These are phyloP conservation scores for Carassius carassius DNA, from an alignment of 2,113 vertebrate species.

Conservation along the genomic window DNA sequence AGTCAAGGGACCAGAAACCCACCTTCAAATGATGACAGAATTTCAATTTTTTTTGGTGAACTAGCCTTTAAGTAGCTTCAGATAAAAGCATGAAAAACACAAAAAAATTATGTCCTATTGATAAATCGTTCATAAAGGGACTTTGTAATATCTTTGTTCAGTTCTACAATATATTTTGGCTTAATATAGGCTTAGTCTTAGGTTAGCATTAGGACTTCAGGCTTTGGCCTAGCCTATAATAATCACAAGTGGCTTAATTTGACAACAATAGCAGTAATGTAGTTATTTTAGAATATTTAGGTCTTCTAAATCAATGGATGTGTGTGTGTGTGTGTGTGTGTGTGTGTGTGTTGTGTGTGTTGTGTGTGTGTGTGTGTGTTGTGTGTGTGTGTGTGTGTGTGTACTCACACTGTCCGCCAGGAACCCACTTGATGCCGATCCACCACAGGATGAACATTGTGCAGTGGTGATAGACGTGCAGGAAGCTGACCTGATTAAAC, in stretches of 20 bases:
- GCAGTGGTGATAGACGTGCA: slow-evolving; percentile 98
- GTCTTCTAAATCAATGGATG: neutral
- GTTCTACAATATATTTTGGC: neutral
- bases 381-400: slow-evolving; percentile 11
- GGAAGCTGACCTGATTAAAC: slow-evolving; percentile 97
- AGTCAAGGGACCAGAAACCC: too few species aligned
- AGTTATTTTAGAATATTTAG: neutral
- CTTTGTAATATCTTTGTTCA: neutral
- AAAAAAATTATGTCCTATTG: neutral
- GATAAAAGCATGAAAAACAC: neutral
- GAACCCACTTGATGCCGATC: slow-evolving; percentile 99
- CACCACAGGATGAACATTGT: slow-evolving; percentile 99
- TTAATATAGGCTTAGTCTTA: neutral
- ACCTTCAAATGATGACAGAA: too few species aligned
- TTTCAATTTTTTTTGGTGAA: too few species aligned
- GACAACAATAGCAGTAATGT: neutral
- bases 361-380: too few species aligned
- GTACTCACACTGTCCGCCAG: slow-evolving; percentile 93
- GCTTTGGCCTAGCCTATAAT: neutral
- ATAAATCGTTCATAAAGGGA: neutral
- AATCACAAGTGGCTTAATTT: neutral
- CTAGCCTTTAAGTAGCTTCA: too few species aligned
- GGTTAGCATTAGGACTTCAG: neutral
- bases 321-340: slow-evolving; percentile 3
- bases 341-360: too few species aligned